Conservation (phyloP, 2,113 vertebrate species). For the Carassius carassius region DNA sequence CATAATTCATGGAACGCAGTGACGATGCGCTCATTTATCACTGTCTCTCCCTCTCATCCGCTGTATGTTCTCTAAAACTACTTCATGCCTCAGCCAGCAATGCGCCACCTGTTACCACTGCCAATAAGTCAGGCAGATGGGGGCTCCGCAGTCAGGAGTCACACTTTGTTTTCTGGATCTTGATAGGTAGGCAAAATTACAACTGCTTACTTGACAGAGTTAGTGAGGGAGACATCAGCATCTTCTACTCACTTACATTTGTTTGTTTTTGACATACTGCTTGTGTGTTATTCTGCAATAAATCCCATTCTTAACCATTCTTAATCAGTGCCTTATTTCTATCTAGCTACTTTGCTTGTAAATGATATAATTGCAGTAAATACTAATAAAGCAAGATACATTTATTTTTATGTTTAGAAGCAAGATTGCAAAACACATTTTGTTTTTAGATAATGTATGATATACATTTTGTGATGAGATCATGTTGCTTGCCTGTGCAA, state of each 20-base stretch:
- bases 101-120: background rate
- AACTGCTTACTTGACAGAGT: background rate
- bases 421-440: background rate
- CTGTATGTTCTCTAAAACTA: background rate
- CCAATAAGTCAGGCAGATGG: background rate
- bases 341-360: too few species aligned
- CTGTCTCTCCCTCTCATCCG: background rate
- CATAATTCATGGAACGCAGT: constrained; percentile 64
- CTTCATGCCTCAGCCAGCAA: background rate
- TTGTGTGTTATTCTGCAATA: background rate
- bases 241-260: background rate
- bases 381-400: background rate
- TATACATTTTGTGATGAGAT: too few species aligned
- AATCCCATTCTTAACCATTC: too few species aligned
- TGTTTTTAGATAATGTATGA: background rate
- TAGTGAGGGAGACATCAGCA: background rate
- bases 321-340: too few species aligned
- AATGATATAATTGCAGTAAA: background rate
- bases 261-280: background rate
- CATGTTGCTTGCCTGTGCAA: background rate
- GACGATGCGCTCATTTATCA: constrained; percentile 66
- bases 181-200: background rate
- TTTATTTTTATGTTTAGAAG: background rate
- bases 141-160: background rate
- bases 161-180: background rate